Evolutionary conservation across 2,888 invertebrate genomes (phyloP).

Genomic region (Pristionchus arcanus): DNA sequence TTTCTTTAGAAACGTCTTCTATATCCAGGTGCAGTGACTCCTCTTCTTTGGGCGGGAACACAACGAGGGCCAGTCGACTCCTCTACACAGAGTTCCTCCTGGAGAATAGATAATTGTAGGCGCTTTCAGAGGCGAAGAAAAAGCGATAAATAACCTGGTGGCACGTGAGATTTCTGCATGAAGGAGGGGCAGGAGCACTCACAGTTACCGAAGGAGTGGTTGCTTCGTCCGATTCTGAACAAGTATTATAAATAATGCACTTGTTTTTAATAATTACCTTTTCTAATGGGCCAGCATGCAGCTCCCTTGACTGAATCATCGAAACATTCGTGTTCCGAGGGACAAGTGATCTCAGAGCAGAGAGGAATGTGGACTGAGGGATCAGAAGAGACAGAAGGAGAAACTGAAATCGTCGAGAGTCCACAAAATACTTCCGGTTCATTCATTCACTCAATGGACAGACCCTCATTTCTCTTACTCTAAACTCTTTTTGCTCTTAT

Average conservation of each 20-base stretch:
- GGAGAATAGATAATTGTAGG: not conserved
- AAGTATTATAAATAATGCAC: not conserved
- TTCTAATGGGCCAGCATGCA: slow-evolving; percentile 29
- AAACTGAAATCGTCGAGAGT: not conserved
- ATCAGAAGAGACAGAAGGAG: not conserved
- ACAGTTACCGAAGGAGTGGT: not conserved
- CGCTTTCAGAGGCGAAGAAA: not conserved
- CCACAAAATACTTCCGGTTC: not conserved
- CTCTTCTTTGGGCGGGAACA: slow-evolving; percentile 17
- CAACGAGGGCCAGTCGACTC: slow-evolving; percentile 11
- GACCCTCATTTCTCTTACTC: not conserved
- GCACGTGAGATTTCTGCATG: slow-evolving; percentile 6
- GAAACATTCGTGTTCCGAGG: slow-evolving; percentile 27
- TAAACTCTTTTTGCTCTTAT: slow-evolving; percentile 9
- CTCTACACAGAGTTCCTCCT: slow-evolving; percentile 29
- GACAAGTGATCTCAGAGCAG: slow-evolving; percentile 37
- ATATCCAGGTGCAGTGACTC: slow-evolving; percentile 16
- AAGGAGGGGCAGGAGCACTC: not conserved
- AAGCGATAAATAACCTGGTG: not conserved
- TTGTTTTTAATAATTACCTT: not conserved
- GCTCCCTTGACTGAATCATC: slow-evolving; percentile 51
- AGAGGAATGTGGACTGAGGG: slow-evolving; percentile 19
- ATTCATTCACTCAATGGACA: not conserved
- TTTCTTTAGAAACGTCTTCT: slow-evolving; percentile 5
- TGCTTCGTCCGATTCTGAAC: not conserved